Percentiles rank a stretch among this genome's conserved stretches.
phyloP scores from a whole-genome alignment of 2,113 vertebrate genomes.

The Carassius auratus region DNA sequence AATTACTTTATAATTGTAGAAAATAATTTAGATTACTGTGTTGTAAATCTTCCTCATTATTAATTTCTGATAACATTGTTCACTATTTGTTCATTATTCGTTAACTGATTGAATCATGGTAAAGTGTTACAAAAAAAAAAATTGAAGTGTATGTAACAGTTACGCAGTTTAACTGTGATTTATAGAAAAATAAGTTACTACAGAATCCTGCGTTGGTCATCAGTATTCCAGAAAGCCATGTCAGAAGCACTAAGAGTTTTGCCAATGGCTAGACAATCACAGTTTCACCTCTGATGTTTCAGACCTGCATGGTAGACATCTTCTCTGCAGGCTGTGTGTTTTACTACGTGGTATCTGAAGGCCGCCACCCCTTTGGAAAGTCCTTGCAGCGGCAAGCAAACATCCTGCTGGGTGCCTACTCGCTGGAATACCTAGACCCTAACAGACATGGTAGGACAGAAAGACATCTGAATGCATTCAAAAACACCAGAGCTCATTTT shows the following conservation, averaged over 20 bases:
- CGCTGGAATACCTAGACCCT: conserved; percentile 80
- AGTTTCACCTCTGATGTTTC: conserved; percentile 33
- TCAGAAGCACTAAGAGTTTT: not conserved
- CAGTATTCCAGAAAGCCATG: not conserved
- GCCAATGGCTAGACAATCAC: not conserved
- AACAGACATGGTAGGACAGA: conserved; percentile 84
- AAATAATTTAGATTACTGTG: not conserved
- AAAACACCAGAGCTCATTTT: not conserved
- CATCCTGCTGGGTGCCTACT: conserved; percentile 89
- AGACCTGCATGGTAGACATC: conserved; percentile 96
- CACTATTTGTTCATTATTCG: too few species aligned
- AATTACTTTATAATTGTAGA: not conserved
- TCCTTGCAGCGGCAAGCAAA: conserved; percentile 96
- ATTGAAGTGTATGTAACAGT: too few species aligned
- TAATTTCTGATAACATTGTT: not conserved
- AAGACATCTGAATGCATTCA: not conserved
- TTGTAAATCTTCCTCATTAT: not conserved
- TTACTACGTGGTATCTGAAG: conserved; percentile 92
- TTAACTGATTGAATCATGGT: not conserved
- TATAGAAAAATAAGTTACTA: too few species aligned
- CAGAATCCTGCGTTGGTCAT: too few species aligned
- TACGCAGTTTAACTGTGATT: too few species aligned
- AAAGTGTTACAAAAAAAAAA: not conserved
- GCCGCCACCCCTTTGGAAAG: conserved; percentile 94
- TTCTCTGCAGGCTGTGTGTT: conserved; percentile 98